A percentile compares a stretch with the other conserved stretches of the same genome.
Evolutionary conservation across 2,113 vertebrate species (phyloP).

Genomic region (Upupa epops): DNA sequence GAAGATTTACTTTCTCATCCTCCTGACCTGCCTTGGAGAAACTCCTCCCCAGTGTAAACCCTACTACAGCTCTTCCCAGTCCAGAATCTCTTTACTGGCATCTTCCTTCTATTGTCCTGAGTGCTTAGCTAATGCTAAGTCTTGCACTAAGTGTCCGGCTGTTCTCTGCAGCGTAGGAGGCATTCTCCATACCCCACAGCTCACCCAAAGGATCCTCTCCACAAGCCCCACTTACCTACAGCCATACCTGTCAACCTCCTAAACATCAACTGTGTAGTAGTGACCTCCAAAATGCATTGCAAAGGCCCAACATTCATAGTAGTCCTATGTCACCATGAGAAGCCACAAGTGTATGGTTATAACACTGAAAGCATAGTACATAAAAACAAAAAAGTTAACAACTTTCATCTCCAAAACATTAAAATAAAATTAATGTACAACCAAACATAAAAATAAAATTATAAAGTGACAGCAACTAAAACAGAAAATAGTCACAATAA

Average conservation of each 20-base stretch:
- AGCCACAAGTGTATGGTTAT: conserved; percentile 79
- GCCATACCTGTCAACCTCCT: conserved; percentile 78
- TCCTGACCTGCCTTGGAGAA: neutral
- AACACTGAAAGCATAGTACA: conserved; percentile 80
- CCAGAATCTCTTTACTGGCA: neutral
- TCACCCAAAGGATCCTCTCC: conserved; percentile 57
- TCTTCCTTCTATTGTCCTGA: neutral
- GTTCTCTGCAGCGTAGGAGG: conserved; percentile 13
- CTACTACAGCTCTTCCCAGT: neutral
- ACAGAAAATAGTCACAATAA: conserved; percentile 42
- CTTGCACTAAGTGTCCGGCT: neutral
- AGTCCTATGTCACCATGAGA: conserved; percentile 78
- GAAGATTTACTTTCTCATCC: neutral
- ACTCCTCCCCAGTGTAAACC: neutral
- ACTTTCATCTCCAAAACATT: conserved; percentile 44
- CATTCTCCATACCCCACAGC: conserved; percentile 40
- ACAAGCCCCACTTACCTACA: conserved; percentile 76
- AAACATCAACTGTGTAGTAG: conserved; percentile 76
- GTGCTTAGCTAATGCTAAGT: neutral
- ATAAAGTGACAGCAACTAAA: conserved; percentile 47
- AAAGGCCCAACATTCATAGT: conserved; percentile 77
- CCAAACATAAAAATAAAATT: conserved; percentile 51
- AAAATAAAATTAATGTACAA: conserved; percentile 22
- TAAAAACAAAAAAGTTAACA: conserved; percentile 73
- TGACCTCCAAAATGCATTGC: conserved; percentile 78